These are phyloP conservation scores for Lycorma delicatula DNA, from an alignment of 1,140 invertebrate species.

Conservation along the genomic window DNA sequence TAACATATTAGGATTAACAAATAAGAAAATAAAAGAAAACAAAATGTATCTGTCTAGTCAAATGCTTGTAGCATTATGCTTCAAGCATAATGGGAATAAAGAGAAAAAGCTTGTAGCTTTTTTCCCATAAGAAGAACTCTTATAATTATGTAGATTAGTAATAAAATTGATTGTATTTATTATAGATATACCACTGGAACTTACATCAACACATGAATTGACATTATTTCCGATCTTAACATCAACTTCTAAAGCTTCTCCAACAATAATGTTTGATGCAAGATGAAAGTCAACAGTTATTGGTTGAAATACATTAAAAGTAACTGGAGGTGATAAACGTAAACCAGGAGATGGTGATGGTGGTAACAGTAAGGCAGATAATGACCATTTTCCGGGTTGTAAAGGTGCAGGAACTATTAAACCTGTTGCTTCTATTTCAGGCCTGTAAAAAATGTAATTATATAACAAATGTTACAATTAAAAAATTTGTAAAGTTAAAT, in stretches of 20 bases:
- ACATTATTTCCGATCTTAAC: constrained; percentile 55
- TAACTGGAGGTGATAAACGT: constrained; percentile 45
- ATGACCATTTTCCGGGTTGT: constrained; percentile 49
- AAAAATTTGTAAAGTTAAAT: too few species aligned
- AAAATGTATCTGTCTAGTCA: too few species aligned
- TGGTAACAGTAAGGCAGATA: constrained; percentile 47
- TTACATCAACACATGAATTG: constrained; percentile 56
- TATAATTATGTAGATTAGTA: too few species aligned
- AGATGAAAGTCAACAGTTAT: constrained; percentile 48
- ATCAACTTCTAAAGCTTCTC: constrained; percentile 52
- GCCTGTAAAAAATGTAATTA: too few species aligned
- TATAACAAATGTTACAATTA: too few species aligned
- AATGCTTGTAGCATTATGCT: too few species aligned
- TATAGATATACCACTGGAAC: too few species aligned
- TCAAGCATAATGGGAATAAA: too few species aligned
- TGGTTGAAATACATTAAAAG: constrained; percentile 47
- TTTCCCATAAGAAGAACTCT: too few species aligned
- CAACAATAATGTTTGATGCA: constrained; percentile 46
- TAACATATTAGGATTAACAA: too few species aligned
- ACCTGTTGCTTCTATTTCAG: constrained; percentile 39
- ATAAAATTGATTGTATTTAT: background rate
- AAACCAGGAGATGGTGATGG: constrained; percentile 37
- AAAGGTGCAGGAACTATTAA: constrained; percentile 44
- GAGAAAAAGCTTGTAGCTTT: too few species aligned
- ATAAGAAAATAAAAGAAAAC: too few species aligned